Conservation (phyloP, 2,113 vertebrate species). For the Callospermophilus lateralis region DNA sequence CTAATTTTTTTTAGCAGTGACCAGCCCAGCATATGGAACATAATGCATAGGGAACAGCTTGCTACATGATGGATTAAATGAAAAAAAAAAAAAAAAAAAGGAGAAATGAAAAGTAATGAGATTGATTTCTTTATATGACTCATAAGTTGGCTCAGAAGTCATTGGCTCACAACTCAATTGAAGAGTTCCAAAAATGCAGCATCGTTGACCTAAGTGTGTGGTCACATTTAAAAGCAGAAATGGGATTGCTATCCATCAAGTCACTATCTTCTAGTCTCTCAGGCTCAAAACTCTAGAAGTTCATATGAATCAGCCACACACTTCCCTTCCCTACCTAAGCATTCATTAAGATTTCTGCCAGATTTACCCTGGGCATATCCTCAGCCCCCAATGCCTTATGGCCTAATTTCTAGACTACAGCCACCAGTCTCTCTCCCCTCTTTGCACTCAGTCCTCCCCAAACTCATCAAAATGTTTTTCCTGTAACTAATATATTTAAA, state of each 20-base stretch:
- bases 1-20: constrained; percentile 3
- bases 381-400: not conserved
- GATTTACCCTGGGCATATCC: constrained; percentile 19
- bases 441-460: not conserved
- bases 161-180: constrained; percentile 21
- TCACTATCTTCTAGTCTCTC: constrained; percentile 42
- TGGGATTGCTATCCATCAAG: constrained; percentile 58
- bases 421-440: not conserved
- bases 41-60: not conserved
- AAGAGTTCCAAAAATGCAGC: constrained; percentile 67
- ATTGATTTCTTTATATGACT: constrained; percentile 77
- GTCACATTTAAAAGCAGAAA: constrained; percentile 59
- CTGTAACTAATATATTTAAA: not conserved
- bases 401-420: constrained; percentile 30
- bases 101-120: constrained; percentile 69
- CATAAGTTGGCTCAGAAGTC: constrained; percentile 76
- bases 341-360: constrained; percentile 52
- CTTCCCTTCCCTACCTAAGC: constrained; percentile 30
- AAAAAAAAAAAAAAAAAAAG: constrained; percentile 63
- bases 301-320: constrained; percentile 65
- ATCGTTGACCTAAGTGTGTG: constrained; percentile 65
- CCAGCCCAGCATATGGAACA: not conserved
- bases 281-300: constrained; percentile 55
- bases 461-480: not conserved
- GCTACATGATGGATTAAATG: constrained; percentile 62